Evolutionary conservation across 2,888 invertebrate species (phyloP), one percentile per base, ranked within the genome.

Genomic region (Xestobium rufovillosum): DNA sequence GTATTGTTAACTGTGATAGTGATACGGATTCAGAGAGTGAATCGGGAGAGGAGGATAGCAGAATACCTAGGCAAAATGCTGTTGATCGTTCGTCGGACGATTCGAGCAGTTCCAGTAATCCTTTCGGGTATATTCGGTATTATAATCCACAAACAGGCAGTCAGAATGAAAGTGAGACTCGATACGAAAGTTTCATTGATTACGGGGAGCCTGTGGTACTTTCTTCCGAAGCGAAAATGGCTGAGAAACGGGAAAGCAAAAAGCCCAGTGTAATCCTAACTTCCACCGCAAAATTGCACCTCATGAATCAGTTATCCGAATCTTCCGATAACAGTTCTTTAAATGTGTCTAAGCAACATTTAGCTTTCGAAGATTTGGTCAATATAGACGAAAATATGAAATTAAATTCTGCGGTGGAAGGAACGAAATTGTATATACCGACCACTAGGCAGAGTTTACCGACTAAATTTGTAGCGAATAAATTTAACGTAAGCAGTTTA

Each of bases 331-430:
- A 73, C 11, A 75, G 75, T 49, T 69, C 72, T 52, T 74, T 75
- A 29, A 73, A 74, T 49, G 74, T 74, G 49, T 71, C 72, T 3
- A 72, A 68, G 34, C 66, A 66, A 11, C 76, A 75, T 47, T 71
- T 73, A 63, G 79, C 78, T 6, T 81, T 78, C 56, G 81, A 82
- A 60, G 75, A 83, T 67, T 64, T 83, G 44, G 70, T 74, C 8
- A 75, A 77, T 59, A 70, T 81, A 53, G 74, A 76, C 55, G 76
- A 75, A 52, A 73, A 73, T 57, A 69, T 69, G 6, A 70, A 69
- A 57, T 69, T 78, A 26, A 65, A 66, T 46, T 65, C 61, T 10
- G 26, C 52, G 38, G 52, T 48, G 3, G 44, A 49, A 25, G 50
- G 54, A 4, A 51, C 56, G n/a, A 52, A 44, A 33, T 33, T 39